Evolutionary conservation across 2,113 vertebrate species (phyloP), one percentile per base, ranked within the genome.

Genomic region (Urocolius indicus): DNA sequence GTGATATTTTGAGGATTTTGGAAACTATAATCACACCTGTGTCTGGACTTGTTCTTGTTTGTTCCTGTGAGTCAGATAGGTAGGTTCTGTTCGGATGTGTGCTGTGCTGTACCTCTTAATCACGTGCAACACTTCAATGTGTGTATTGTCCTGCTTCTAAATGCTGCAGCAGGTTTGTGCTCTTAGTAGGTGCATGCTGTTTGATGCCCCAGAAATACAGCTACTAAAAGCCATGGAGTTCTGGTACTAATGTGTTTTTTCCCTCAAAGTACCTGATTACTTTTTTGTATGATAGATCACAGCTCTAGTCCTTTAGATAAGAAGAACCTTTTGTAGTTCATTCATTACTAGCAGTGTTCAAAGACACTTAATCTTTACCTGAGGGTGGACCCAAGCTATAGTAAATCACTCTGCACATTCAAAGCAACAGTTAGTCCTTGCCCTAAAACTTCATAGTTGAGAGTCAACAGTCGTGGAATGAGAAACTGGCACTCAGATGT

Each of bases 1-100:
- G 43, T 46, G 85, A 26, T 18, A 10, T 30, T 84, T 43, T 67
- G 66, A 68, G 41, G 49, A 38, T 17, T 92, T 85, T 75, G 48
- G 21, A 84, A 26, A 12, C 63, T 68, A 0, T 69, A 79, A 34
- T 58, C 0, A 0, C 38, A 30, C 7, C 1, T 2, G 22, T 78
- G 41, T 55, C 72, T 81, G 72, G 32, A 26, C 41, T 78, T 79
- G 32, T 13, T 6, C 54, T 52, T 66, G 45, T 59, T 69, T 55
- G 43, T 48, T 75, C 4, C 63, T 74, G n/a, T 36, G 57, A 83
- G 68, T 85, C 51, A 54, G 5, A 17, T 7, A 34, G 23, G 52
- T 29, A 36, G 57, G 8, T 84, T 57, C 63, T 12, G 11, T 80
- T 71, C 80, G 79, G 45, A 6, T 49, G 54, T 2, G 6, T 20